These are phyloP conservation scores for Aleiodes sp. DNA, from an alignment of 1,140 invertebrate species.

Conservation along the genomic window DNA sequence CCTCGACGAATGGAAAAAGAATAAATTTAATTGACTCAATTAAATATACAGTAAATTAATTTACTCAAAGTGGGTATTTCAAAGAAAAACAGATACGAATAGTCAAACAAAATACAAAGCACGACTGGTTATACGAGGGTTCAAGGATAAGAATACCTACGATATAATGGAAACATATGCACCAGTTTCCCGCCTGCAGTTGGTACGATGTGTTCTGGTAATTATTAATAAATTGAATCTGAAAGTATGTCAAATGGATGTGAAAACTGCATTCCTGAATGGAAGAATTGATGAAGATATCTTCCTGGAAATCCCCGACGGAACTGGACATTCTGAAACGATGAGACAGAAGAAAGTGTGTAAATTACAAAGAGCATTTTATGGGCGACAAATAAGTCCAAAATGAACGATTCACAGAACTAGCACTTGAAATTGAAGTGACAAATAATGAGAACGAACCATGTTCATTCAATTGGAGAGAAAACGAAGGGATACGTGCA, in stretches of 20 bases:
- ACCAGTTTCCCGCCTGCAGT: constrained; percentile 31
- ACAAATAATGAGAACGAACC: constrained; percentile 42
- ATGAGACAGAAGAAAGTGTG: constrained; percentile 30
- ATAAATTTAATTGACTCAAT: neutral
- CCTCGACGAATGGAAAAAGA: constrained; percentile 15
- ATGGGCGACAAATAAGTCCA: constrained; percentile 50
- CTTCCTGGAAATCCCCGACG: constrained; percentile 57
- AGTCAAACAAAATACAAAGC: neutral
- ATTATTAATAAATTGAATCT: constrained; percentile 38
- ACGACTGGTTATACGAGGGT: constrained; percentile 32
- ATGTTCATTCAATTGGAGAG: constrained; percentile 49
- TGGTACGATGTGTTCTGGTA: constrained; percentile 25
- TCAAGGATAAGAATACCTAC: neutral
- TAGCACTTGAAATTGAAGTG: constrained; percentile 33
- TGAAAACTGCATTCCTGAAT: constrained; percentile 54
- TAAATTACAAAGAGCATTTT: constrained; percentile 47
- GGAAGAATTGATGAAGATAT: constrained; percentile 54
- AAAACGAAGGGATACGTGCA: constrained; percentile 14
- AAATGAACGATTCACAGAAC: constrained; percentile 40
- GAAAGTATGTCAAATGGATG: constrained; percentile 50
- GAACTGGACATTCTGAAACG: constrained; percentile 26
- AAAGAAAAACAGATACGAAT: constrained; percentile 11
- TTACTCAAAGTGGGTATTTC: neutral
- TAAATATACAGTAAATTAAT: no score
- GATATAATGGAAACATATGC: constrained; percentile 19